Evolutionary conservation across 2,797 vertebrate genomes (phyloP).

Genomic region (Phyllotis vaccarum): DNA sequence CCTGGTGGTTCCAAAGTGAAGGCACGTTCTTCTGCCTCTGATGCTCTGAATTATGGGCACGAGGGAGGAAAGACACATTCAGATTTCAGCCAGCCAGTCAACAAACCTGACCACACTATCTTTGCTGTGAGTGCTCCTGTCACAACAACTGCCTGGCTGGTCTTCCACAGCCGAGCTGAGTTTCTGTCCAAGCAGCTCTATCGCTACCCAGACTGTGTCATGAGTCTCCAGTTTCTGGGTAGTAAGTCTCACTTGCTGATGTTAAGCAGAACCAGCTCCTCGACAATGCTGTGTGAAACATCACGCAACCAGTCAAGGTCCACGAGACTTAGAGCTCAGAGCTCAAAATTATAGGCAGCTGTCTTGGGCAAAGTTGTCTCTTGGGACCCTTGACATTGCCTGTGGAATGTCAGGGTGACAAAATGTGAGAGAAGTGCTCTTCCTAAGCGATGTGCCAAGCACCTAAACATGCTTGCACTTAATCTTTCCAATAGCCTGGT

Average conservation of each 20-base stretch:
- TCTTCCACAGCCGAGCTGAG: neutral
- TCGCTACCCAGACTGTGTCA: neutral
- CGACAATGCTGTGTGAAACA: neutral
- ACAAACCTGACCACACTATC: fast-evolving
- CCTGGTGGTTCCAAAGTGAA: neutral
- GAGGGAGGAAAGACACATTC: neutral
- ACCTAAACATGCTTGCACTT: neutral
- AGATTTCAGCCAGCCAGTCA: neutral
- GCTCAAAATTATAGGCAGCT: neutral
- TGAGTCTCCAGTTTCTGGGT: neutral
- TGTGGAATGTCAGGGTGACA: neutral
- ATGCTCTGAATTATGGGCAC: neutral
- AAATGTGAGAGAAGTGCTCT: neutral
- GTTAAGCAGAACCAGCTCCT: neutral
- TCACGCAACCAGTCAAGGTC: neutral
- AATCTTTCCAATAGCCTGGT: neutral
- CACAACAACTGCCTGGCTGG: neutral
- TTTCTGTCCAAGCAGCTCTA: neutral
- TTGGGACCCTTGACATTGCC: neutral
- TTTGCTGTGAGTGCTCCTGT: neutral
- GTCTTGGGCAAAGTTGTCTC: neutral
- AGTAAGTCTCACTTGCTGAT: neutral
- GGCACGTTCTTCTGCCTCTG: neutral
- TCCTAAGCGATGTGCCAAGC: neutral
- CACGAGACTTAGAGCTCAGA: neutral